Evolutionary conservation across 2,888 invertebrate species (phyloP), one percentile per base, ranked within the genome.

Genomic region (Drosophila anceps): DNA sequence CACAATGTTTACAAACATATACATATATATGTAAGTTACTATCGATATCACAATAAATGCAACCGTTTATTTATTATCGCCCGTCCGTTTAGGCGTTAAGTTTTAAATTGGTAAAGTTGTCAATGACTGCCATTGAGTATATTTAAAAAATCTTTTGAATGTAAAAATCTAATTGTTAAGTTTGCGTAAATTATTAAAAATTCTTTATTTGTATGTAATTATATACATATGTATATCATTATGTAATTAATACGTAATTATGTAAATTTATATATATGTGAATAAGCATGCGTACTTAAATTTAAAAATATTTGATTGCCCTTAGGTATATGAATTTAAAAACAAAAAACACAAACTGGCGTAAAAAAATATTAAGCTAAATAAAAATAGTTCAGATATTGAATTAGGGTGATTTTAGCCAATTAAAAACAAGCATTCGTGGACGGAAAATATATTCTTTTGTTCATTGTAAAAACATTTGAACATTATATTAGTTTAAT

Each of bases 361-460:
- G 12, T 35, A 35, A 24, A 44, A 2, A 35, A 54, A 39, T 13
- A 31, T 58, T 20, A 55, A 64, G 18, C n/a, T 9, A 44, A 53
- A 65, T 46, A 24, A 44, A 37, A 44, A 8, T 24, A 33, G 24
- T 43, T 10, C 4, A 3, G 35, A 39, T 55, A 35, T 10, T 20
- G 10, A 39, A 27, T 15, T 39, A 27, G 4, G 18, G 18, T 35
- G n/a, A 46, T 18, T 24, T 61, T 33, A 51, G 39, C 37, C 31
- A 64, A 44, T 60, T 39, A 29, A 51, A 55, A 67, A 50, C 15
- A 54, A 27, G 10, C 31, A 44, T 59, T 62, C 33, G 12, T 66
- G 76, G 76, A 77, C 76, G 76, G 76, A 79, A 70, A 70, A 65
- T 41, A 66, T 62, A 70, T 39, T 33, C 20, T 55, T 55, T n/a